Evolutionary conservation across 2,888 invertebrate species (phyloP).

Genomic region (Temnothorax rugatulus): DNA sequence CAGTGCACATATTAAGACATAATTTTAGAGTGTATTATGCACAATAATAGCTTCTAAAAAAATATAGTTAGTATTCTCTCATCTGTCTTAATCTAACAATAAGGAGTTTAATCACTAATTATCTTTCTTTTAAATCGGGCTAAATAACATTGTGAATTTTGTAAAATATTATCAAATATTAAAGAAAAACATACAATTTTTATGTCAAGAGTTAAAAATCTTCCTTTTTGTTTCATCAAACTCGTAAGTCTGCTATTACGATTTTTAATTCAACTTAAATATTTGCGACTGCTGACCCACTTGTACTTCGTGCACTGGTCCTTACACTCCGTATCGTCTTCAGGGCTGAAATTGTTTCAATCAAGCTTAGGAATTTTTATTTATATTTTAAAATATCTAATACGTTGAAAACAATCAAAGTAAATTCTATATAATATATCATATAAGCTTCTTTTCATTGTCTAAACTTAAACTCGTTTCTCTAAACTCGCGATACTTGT

Average conservation of each 20-base stretch:
- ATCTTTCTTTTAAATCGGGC: background rate
- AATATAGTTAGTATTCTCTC: background rate
- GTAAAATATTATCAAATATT: background rate
- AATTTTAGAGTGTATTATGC: background rate
- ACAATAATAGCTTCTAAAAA: background rate
- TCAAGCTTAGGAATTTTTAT: background rate
- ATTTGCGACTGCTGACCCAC: conserved; percentile 87
- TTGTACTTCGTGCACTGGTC: conserved; percentile 88
- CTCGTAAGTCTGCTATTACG: too few species aligned
- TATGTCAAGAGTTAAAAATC: background rate
- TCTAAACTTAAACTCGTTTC: background rate
- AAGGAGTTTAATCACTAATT: background rate
- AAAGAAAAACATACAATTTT: background rate
- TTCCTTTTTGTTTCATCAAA: too few species aligned
- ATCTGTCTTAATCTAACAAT: background rate
- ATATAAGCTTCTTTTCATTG: background rate
- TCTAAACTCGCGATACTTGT: background rate
- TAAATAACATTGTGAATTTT: background rate
- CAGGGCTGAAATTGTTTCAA: background rate
- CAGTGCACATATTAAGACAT: background rate
- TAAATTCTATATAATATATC: background rate
- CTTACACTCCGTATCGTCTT: conserved; percentile 88
- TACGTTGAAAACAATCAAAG: background rate
- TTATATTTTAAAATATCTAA: conserved; percentile 1
- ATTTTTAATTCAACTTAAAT: background rate